A percentile compares a stretch with the other conserved stretches of the same genome.
These are phyloP conservation scores for Berghia stephanieae DNA, from an alignment of 1,140 invertebrate species.

Conservation along the genomic window DNA sequence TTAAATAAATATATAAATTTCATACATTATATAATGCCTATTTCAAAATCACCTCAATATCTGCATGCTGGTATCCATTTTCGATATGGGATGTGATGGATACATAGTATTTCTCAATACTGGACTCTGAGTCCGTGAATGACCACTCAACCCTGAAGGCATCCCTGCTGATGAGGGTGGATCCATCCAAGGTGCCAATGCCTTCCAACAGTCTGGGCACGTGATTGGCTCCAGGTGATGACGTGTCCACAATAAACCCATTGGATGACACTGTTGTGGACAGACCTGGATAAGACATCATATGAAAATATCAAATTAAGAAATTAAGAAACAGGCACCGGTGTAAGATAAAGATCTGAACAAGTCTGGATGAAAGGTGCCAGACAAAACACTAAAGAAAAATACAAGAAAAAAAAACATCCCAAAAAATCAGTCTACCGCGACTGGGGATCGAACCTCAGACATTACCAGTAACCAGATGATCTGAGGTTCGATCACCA, in stretches of 20 bases:
- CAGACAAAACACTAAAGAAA: neutral
- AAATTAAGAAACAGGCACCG: too few relatives aligned
- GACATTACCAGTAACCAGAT: too few relatives aligned
- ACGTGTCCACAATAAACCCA: slow-evolving; percentile 41
- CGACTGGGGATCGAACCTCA: too few relatives aligned
- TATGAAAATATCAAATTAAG: too few relatives aligned
- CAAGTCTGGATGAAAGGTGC: too few relatives aligned
- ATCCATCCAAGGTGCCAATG: neutral
- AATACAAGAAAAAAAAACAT: too few relatives aligned
- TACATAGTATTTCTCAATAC: slow-evolving; percentile 40
- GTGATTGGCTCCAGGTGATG: slow-evolving; percentile 24
- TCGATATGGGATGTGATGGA: slow-evolving; percentile 39
- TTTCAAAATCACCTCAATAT: slow-evolving; percentile 41
- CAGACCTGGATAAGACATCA: slow-evolving; percentile 21
- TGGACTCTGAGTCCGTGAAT: slow-evolving; percentile 35
- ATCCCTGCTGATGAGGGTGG: slow-evolving; percentile 31
- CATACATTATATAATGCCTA: too few relatives aligned
- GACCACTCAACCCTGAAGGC: slow-evolving; percentile 40
- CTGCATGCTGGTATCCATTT: slow-evolving; percentile 35
- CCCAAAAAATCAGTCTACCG: too few relatives aligned
- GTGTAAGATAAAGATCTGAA: too few relatives aligned
- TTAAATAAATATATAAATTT: too few relatives aligned
- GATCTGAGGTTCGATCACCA: too few relatives aligned
- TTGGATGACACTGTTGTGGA: slow-evolving; percentile 39
- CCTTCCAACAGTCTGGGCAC: slow-evolving; percentile 25